Conservation (phyloP, 2,797 vertebrate genomes). For the Atherinosoma microstoma region DNA sequence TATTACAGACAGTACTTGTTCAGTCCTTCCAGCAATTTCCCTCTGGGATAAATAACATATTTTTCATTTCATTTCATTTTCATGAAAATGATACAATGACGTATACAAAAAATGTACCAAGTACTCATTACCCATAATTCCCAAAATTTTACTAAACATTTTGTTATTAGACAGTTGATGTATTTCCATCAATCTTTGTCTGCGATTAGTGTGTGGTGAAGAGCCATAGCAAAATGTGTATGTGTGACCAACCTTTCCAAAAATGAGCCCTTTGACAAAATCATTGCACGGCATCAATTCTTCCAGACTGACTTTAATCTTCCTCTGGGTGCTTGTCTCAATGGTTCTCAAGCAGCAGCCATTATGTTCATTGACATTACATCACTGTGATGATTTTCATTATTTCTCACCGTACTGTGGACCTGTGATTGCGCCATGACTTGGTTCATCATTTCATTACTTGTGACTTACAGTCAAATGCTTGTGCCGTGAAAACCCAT, state of each 20-base stretch:
- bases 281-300: neutral
- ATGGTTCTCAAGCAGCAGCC: constrained; percentile 12
- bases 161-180: neutral
- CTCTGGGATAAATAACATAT: too few relatives aligned
- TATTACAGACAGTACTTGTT: too few relatives aligned
- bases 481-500: constrained; percentile 15
- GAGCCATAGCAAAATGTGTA: neutral
- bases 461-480: constrained; percentile 18
- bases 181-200: neutral
- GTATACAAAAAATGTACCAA: neutral
- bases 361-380: constrained; percentile 30
- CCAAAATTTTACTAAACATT: neutral
- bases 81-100: too few relatives aligned
- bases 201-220: neutral
- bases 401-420: constrained; percentile 4
- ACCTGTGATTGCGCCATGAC: constrained; percentile 21
- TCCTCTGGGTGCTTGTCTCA: constrained; percentile 16
- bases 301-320: constrained; percentile 14
- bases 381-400: constrained; percentile 14
- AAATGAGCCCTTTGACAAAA: neutral
- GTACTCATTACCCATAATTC: too few relatives aligned
- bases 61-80: too few relatives aligned
- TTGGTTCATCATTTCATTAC: constrained; percentile 26
- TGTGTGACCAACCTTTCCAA: constrained; percentile 1
- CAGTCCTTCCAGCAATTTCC: too few relatives aligned